phyloP scores from a whole-genome alignment of 1,140 invertebrate species.

The Aphaenogaster ashmeadi region DNA sequence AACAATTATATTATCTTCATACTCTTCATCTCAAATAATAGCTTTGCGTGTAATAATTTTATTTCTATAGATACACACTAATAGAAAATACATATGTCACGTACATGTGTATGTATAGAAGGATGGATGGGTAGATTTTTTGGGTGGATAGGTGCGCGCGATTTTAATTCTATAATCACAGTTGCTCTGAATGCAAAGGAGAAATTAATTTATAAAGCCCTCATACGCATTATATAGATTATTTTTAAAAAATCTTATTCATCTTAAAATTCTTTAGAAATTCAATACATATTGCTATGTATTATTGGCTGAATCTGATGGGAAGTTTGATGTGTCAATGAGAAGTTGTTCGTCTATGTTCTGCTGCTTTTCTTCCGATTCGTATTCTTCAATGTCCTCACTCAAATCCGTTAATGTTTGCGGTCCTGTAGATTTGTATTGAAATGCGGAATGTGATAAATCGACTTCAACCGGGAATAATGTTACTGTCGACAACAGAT shows the following conservation, averaged over 20 bases:
- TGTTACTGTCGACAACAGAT: slow-evolving; percentile 91
- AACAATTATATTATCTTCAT: not conserved
- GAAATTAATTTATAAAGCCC: not conserved
- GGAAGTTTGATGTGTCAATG: slow-evolving; percentile 69
- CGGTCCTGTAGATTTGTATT: slow-evolving; percentile 92
- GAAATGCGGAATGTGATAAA: slow-evolving; percentile 96
- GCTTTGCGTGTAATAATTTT: slow-evolving; percentile 18
- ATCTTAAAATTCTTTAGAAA: not conserved
- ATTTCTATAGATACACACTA: slow-evolving; percentile 14
- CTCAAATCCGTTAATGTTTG: slow-evolving; percentile 85
- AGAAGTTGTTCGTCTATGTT: slow-evolving; percentile 69
- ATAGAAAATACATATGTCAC: not conserved
- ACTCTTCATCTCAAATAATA: not conserved
- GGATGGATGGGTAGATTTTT: too few species aligned
- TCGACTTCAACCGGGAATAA: slow-evolving; percentile 99
- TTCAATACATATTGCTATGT: slow-evolving; percentile 55
- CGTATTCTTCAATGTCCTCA: slow-evolving; percentile 86
- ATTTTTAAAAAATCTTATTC: not conserved
- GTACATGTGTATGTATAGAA: too few species aligned
- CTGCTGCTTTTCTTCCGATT: slow-evolving; percentile 77
- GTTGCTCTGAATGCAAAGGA: not conserved
- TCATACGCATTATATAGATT: not conserved
- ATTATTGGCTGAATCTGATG: slow-evolving; percentile 54
- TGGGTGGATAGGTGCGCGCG: not conserved
- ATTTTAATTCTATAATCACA: slow-evolving; percentile 32